phyloP scores from a whole-genome alignment of 2,797 vertebrate species.

The Vultur gryphus region DNA sequence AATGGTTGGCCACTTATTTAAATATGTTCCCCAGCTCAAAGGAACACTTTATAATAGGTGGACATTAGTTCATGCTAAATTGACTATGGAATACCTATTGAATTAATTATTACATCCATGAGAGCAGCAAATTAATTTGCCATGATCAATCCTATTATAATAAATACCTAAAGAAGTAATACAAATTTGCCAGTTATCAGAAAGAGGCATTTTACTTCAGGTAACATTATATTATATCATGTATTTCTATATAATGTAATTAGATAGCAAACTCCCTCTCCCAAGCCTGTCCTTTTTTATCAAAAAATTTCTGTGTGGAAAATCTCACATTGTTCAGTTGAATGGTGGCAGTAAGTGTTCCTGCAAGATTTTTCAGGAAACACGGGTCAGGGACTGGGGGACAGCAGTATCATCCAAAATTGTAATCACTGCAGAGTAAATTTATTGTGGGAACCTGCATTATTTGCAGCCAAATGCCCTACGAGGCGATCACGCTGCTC shows the following conservation, averaged over 20 bases:
- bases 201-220: constrained; percentile 60
- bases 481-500: background rate
- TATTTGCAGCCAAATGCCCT: background rate
- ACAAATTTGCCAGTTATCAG: constrained; percentile 40
- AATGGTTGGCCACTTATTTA: constrained; percentile 70
- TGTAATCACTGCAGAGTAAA: background rate
- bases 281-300: background rate
- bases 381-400: background rate
- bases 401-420: background rate
- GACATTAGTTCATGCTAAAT: constrained; percentile 66
- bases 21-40: constrained; percentile 66
- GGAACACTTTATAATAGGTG: constrained; percentile 68
- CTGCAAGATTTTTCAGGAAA: background rate
- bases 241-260: background rate
- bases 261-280: background rate
- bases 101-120: constrained; percentile 67
- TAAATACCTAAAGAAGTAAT: constrained; percentile 58
- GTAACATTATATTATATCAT: constrained; percentile 16
- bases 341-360: background rate
- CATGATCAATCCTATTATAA: constrained; percentile 66
- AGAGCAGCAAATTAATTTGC: constrained; percentile 70
- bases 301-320: background rate
- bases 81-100: constrained; percentile 69
- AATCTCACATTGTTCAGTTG: background rate
- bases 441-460: background rate